Percentiles rank a stretch among this genome's conserved stretches.
Evolutionary conservation across 2,113 vertebrate genomes (phyloP).

Genomic region (Ceyx cyanopectus): DNA sequence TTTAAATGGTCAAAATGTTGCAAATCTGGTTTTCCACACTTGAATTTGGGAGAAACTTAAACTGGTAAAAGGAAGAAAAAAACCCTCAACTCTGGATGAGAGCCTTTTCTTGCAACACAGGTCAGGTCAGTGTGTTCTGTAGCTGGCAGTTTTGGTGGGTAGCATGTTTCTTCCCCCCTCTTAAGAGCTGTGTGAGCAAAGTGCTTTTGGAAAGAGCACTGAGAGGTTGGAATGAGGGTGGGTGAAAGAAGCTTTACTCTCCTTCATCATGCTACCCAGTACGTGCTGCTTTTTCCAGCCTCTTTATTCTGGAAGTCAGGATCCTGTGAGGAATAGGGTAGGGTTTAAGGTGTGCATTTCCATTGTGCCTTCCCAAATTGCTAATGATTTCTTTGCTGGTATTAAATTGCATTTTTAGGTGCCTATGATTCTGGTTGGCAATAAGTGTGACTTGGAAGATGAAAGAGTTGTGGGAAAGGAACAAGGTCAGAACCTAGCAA

Average conservation of each 20-base stretch:
- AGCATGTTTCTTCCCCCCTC: not conserved
- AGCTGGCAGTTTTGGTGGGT: not conserved
- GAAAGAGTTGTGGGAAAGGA: slow-evolving; percentile 98
- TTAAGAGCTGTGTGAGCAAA: not conserved
- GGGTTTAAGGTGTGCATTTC: not conserved
- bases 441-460: slow-evolving; percentile 98
- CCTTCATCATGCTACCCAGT: not conserved
- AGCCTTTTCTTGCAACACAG: not conserved
- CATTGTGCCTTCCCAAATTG: not conserved
- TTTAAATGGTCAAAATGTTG: not conserved
- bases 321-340: not conserved
- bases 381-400: not conserved
- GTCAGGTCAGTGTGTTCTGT: not conserved
- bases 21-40: not conserved
- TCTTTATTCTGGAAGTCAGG: not conserved
- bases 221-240: not conserved
- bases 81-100: not conserved
- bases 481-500: slow-evolving; percentile 94
- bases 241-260: not conserved
- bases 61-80: not conserved
- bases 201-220: not conserved
- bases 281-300: not conserved
- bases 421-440: slow-evolving; percentile 98
- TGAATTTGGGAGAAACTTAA: not conserved
- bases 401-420: slow-evolving; percentile 79